phyloP scores from a whole-genome alignment of 2,113 vertebrate species.

The Pygoscelis adeliae region DNA sequence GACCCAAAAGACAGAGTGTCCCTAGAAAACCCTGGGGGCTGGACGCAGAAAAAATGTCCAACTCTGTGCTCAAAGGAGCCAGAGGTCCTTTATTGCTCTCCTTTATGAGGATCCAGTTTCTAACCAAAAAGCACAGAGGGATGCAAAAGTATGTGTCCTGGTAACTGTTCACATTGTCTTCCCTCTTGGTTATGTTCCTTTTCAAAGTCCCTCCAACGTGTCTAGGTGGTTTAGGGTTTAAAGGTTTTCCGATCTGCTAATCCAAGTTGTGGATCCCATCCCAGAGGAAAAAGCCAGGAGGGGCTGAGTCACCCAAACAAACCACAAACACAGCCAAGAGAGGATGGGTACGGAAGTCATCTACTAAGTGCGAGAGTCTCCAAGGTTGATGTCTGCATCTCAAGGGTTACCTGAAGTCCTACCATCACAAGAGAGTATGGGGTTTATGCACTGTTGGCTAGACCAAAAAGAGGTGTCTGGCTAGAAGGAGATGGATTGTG shows the following conservation, averaged over 20 bases:
- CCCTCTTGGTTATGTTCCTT: not conserved
- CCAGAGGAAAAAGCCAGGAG: not conserved
- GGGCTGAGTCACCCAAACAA: not conserved
- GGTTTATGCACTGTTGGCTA: not conserved
- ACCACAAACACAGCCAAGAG: not conserved
- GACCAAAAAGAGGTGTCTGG: not conserved
- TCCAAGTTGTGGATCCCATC: not conserved
- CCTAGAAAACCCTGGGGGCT: not conserved
- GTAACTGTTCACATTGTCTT: not conserved
- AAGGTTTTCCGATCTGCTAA: not conserved
- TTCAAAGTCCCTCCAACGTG: not conserved
- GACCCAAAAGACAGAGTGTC: not conserved
- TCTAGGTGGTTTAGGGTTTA: not conserved
- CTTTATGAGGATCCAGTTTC: not conserved
- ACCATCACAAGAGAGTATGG: not conserved
- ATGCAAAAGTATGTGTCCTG: not conserved
- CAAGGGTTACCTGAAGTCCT: not conserved
- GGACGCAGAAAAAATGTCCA: not conserved
- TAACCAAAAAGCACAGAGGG: not conserved
- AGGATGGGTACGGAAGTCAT: rapidly evolving
- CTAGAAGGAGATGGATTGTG: not conserved
- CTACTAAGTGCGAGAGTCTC: not conserved
- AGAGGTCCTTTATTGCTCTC: not conserved
- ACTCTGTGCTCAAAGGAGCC: not conserved
- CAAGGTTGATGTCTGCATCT: not conserved